Base-by-base conservation (phyloP, 2,888 invertebrate species). In the Panzeria rudis region DNA sequence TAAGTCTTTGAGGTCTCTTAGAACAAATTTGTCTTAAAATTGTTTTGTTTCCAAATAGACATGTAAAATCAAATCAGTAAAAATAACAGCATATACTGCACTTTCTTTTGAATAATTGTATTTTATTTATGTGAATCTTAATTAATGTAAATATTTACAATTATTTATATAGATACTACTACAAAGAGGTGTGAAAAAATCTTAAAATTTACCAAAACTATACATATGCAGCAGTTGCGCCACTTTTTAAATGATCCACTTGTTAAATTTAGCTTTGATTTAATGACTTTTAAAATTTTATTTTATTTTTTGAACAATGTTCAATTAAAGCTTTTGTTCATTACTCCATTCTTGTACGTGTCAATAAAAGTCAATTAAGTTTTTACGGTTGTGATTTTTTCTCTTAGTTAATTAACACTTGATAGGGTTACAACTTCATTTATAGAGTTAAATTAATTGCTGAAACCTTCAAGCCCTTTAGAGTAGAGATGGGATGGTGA, bases 1-100 rank as follows among this genome's bases (percentile, higher is more conserved):
- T 50, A 44, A 38, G 38, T 71, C 71, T 69, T 69, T 54, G 62
- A 44, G 54, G 61, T 54, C 62, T 72, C 64, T 66, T 32, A 71
- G 41, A 47, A 71, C 32, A 13, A 23, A 68, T 47, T 35, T 32
- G 20, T 7, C 52, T 62, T 13, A 62, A 44, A 1, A 11, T 20
- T 61, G n/a, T 11, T 35, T 38, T 23, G 17, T 59, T 38, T 23
- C 17, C 47, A 62, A 62, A 32, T 29, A 15, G 41, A 41, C 13
- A 64, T 38, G 6, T 47, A 13, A 44, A 29, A 17, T 13, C 7
- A 44, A 29, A 17, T 13, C 0, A 9, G 9, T 0, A 29, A 13
- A 56, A 17, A n/a, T 17, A 38, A 59, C 23, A 44, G 44, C 13
- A 41, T 6, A 6, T 1, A 72, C n/a, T n/a, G n/a, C n/a, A n/a